Evolutionary conservation across 2,888 invertebrate genomes (phyloP), one percentile per base, ranked within the genome.

Genomic region (Eueremaeus valkanovi): DNA sequence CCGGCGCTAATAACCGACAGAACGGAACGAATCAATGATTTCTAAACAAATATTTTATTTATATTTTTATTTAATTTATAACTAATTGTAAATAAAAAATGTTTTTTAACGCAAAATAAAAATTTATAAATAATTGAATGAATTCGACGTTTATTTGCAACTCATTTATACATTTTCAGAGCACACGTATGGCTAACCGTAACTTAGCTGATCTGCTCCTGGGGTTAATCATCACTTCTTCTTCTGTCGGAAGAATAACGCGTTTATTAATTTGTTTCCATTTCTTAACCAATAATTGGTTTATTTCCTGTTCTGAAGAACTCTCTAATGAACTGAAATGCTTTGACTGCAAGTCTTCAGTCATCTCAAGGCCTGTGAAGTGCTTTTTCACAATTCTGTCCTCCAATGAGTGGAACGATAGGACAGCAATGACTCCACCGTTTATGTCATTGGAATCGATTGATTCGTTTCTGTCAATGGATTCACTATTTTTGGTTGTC

Each of bases 331-430:
- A 88, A 82, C 88, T 90, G 18, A 87, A 85, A 81, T 90, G 92
- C 81, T 90, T 90, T 49, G 92, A 84, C 0, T 91, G 89, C 21
- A 92, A 82, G 0, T 87, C 87, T 83, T 90, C 74, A 66, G 78
- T 92, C 0, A 90, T 88, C 55, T 91, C 85, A 81, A 92, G 90
- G 0, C 77, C 79, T n/a, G 68, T 31, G 11, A 97, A 86, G 83
- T 95, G 94, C 13, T 95, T 86, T 83, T 97, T 97, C 0, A 96
- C 90, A 78, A 97, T 91, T 0, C 91, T 91, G 83, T 97, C 97
- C 86, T 97, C 95, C 31, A 95, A 85, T 0, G 95, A 95, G 84
- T 96, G 95, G 83, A 96, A 97, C 18, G 93, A 89, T 55, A 97
- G 88, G 0, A 92, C 89, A 0, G 92, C 89, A 77, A 96, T 83